phyloP scores from a whole-genome alignment of 2,797 vertebrate genomes.

The Nannoperca obscura region DNA sequence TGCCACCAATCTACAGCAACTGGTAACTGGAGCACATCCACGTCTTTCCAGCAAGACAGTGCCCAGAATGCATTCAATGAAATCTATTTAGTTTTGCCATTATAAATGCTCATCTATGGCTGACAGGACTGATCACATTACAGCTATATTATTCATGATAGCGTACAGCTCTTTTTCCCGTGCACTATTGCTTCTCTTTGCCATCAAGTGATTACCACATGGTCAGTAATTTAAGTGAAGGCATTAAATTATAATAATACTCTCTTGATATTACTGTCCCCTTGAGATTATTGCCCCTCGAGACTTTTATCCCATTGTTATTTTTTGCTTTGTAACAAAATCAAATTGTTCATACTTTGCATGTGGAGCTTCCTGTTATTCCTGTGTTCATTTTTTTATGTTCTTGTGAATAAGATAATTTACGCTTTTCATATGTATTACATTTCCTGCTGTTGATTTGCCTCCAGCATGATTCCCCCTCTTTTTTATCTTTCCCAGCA shows the following conservation, averaged over 20 bases:
- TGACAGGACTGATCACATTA: conserved; percentile 49
- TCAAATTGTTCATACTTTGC: conserved; percentile 16
- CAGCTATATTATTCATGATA: conserved; percentile 48
- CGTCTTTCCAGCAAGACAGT: conserved; percentile 39
- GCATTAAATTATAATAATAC: conserved; percentile 59
- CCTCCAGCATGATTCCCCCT: conserved; percentile 41
- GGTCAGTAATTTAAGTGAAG: conserved; percentile 67
- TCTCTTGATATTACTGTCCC: conserved; percentile 51
- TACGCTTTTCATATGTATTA: conserved; percentile 50
- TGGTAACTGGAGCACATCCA: conserved; percentile 49
- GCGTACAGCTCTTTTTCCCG: conserved; percentile 23
- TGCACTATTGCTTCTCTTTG: conserved; percentile 42
- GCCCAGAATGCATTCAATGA: conserved; percentile 47
- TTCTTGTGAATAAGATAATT: conserved; percentile 56
- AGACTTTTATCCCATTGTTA: conserved; percentile 37
- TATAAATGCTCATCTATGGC: conserved; percentile 51
- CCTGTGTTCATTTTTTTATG: conserved; percentile 21
- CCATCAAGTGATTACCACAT: conserved; percentile 65
- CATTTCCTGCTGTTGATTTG: conserved; percentile 54
- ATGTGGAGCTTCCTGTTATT: conserved; percentile 9
- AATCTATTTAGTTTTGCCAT: conserved; percentile 52
- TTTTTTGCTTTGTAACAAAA: conserved; percentile 27
- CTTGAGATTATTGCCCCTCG: conserved; percentile 41
- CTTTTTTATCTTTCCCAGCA: conserved; percentile 40
- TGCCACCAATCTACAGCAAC: conserved; percentile 41